Percentiles rank a stretch among this genome's conserved stretches.
Evolutionary conservation across 2,797 vertebrate genomes (phyloP).

Genomic region (Leucoraja ocellata): DNA sequence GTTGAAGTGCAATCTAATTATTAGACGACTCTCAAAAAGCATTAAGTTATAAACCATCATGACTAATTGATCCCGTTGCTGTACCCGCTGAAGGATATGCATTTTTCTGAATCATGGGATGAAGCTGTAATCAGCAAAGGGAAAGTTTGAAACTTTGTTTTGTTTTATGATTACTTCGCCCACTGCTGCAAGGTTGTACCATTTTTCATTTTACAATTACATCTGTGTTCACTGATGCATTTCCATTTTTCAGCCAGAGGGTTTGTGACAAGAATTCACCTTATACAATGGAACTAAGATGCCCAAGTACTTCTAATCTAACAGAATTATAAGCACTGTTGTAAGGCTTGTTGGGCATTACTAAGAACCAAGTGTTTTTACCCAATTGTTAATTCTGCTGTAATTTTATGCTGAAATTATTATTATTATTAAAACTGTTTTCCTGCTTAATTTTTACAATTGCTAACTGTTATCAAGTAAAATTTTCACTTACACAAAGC

Average conservation of each 20-base stretch:
- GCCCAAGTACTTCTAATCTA: neutral
- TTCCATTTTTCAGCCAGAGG: conserved; percentile 23
- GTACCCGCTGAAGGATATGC: neutral
- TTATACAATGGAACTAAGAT: neutral
- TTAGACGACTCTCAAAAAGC: neutral
- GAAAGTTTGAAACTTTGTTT: neutral
- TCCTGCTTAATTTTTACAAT: neutral
- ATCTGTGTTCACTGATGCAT: neutral
- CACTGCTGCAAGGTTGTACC: neutral
- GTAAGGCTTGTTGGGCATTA: neutral
- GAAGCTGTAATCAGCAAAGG: neutral
- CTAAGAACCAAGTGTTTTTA: neutral
- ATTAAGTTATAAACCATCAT: neutral
- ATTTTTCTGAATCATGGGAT: neutral
- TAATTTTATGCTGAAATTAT: neutral
- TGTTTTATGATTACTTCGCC: neutral
- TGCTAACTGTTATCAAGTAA: neutral
- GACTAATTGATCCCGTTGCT: neutral
- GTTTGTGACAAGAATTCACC: conserved; percentile 14
- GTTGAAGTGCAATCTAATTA: conserved; percentile 21
- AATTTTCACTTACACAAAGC: neutral
- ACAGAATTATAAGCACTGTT: neutral
- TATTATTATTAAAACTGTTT: neutral
- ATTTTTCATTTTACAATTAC: conserved; percentile 30
- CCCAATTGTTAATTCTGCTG: neutral